A percentile compares a stretch with the other conserved stretches of the same genome.
Evolutionary conservation across 2,797 vertebrate species (phyloP).

Genomic region (Lophotriccus pileatus): DNA sequence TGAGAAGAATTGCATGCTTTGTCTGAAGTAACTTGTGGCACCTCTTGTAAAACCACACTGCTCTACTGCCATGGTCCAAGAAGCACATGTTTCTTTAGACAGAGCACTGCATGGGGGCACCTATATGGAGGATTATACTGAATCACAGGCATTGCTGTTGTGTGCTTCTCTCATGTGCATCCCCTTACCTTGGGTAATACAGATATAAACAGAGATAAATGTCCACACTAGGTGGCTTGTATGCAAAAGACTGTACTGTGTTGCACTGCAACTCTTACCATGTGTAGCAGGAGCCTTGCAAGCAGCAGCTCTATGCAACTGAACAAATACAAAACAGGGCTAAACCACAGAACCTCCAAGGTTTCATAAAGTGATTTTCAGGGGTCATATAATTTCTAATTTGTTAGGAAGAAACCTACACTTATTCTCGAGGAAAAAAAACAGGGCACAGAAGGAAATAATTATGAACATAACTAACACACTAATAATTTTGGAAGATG

Average conservation of each 20-base stretch:
- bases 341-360: not conserved
- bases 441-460: not conserved
- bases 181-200: not conserved
- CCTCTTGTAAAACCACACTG: not conserved
- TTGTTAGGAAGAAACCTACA: not conserved
- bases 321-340: not conserved
- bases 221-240: not conserved
- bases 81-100: not conserved
- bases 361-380: not conserved
- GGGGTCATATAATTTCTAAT: not conserved
- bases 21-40: not conserved
- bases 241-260: not conserved
- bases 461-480: not conserved
- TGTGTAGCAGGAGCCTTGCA: not conserved
- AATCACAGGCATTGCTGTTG: not conserved
- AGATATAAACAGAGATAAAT: not conserved
- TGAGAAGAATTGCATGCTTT: not conserved
- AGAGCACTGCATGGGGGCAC: not conserved
- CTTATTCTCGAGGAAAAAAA: not conserved
- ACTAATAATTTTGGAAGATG: not conserved
- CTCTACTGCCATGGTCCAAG: not conserved
- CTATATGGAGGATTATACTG: not conserved
- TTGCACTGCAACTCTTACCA: not conserved
- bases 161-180: not conserved
- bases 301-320: not conserved